Percentiles rank a stretch among this genome's conserved stretches.
phyloP scores from a whole-genome alignment of 2,797 vertebrate species.

The Chrysocyon brachyurus region DNA sequence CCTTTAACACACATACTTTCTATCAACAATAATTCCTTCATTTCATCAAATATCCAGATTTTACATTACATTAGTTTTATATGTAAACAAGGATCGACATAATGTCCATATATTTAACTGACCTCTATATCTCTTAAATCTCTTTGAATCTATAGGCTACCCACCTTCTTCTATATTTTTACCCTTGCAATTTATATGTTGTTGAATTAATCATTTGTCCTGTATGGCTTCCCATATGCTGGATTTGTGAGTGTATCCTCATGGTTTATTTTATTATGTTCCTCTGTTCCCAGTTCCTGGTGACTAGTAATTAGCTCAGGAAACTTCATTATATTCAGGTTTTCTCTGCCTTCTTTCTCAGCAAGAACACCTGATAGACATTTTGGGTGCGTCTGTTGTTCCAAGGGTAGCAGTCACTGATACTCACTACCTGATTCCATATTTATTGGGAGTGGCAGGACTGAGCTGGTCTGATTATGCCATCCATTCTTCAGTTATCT shows the following conservation, averaged over 20 bases:
- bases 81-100: not conserved
- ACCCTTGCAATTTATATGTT: not conserved
- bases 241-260: not conserved
- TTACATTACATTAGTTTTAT: not conserved
- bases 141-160: not conserved
- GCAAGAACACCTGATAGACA: not conserved
- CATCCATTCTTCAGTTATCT: not conserved
- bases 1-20: not conserved
- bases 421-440: not conserved
- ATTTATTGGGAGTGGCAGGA: no score
- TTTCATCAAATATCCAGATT: not conserved
- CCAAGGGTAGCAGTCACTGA: not conserved
- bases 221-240: not conserved
- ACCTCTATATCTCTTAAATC: not conserved
- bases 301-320: not conserved
- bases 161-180: not conserved
- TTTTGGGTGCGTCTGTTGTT: not conserved
- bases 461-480: not conserved
- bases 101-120: not conserved
- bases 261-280: not conserved
- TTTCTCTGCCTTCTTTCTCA: not conserved
- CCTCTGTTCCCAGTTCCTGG: not conserved
- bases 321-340: not conserved
- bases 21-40: not conserved
- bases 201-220: not conserved